Conservation (phyloP, 2,888 invertebrate genomes). For the Heteromyza rotundicornis region DNA sequence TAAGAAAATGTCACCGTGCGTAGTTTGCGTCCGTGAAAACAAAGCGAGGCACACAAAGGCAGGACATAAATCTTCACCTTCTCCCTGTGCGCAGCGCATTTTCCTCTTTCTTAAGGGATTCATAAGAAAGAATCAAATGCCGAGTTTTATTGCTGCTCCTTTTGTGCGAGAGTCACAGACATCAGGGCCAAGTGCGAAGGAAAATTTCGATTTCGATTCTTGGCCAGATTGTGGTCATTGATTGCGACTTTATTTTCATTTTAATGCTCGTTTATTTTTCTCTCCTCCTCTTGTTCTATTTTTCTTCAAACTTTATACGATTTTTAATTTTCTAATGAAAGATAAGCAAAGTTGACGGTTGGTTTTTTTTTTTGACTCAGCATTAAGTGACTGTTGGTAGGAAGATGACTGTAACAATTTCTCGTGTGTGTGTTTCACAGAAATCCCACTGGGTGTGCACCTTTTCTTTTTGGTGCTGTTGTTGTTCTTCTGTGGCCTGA, state of each 20-base stretch:
- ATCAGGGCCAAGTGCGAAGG: too few species aligned
- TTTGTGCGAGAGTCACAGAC: too few species aligned
- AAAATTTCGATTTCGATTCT: constrained; percentile 3
- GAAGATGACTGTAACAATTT: too few species aligned
- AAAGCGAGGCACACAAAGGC: constrained; percentile 19
- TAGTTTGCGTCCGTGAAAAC: too few species aligned
- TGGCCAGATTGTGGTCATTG: constrained; percentile 51
- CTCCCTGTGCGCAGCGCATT: background rate
- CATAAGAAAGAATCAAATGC: constrained; percentile 27
- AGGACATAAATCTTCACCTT: constrained; percentile 38
- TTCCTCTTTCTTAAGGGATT: background rate
- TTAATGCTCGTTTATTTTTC: constrained; percentile 23
- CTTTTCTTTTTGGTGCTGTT: constrained; percentile 20
- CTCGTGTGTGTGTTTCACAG: too few species aligned
- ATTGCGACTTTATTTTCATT: constrained; percentile 36
- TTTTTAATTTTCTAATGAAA: constrained; percentile 52
- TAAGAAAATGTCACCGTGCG: too few species aligned
- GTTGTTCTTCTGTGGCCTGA: background rate
- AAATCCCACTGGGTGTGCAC: constrained; percentile 15
- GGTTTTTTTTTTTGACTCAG: background rate
- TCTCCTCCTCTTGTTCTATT: too few species aligned
- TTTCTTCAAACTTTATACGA: constrained; percentile 32
- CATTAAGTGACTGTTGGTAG: background rate
- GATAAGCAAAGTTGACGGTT: constrained; percentile 40
- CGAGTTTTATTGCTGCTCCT: constrained; percentile 6